Evolutionary conservation across 2,797 vertebrate genomes (phyloP), one percentile per base, ranked within the genome.

Genomic region (Euphonia xanthogaster): DNA sequence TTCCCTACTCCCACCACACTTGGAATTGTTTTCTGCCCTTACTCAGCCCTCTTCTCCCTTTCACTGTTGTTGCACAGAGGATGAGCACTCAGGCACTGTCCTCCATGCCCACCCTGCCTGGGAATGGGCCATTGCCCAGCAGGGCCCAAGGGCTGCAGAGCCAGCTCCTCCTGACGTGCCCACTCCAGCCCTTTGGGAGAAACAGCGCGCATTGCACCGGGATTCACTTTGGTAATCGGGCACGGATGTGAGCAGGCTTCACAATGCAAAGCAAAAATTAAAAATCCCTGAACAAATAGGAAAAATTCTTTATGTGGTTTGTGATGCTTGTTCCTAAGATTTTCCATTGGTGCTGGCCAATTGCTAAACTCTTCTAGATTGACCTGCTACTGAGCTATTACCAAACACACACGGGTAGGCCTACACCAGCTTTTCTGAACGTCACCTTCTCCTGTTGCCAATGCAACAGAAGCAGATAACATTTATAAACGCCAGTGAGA

Each of bases 231-330:
- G 73, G 53, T 47, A 94, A 91, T 16, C 37, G 76, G 90, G 66
- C 62, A 71, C 25, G 62, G 83, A 94, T 93, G 90, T 54, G 73
- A 96, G 61, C 1, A 24, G 73, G 30, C 55, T 78, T 73, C 76
- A 91, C 76, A 86, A 90, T 24, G 70, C 66, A 91, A 76, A 86
- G 79, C 35, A 57, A 79, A 91, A 94, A 91, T 88, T 91, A 44
- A 92, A 96, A 97, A 93, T 44, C 79, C 76, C 88, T 94, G 76
- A 96, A 86, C 66, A 89, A 94, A 97, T 45, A 91, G 92, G 94
- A 94, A 96, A 96, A 93, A 86, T 60, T 95, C 82, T 86, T 80
- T 70, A 54, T 96, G 96, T 31, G 89, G 91, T 95, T 94, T 94
- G 80, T 18, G 19, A 94, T 86, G 57, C 67, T 81, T 28, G 13